These are phyloP conservation scores for Monopis laevigella DNA, from an alignment of 2,888 invertebrate species.

Conservation along the genomic window DNA sequence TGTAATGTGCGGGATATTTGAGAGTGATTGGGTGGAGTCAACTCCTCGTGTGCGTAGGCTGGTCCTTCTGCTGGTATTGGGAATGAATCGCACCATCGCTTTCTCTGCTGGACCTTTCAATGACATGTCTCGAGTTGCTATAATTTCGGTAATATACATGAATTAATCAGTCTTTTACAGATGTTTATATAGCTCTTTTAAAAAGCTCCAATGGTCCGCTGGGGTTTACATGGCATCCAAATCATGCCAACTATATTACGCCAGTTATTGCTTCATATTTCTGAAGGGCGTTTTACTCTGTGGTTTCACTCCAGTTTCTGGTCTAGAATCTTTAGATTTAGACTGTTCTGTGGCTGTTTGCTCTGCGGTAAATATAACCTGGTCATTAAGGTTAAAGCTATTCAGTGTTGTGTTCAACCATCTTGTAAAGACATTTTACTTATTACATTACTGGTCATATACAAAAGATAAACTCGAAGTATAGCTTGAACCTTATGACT, in stretches of 20 bases:
- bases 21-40: background rate
- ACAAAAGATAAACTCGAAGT: too few species aligned
- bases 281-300: background rate
- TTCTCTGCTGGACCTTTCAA: slow-evolving; percentile 43
- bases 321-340: background rate
- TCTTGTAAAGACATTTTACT: too few species aligned
- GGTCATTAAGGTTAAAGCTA: too few species aligned
- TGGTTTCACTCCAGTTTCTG: background rate
- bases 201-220: too few species aligned
- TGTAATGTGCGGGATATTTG: background rate
- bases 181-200: too few species aligned
- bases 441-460: too few species aligned
- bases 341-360: too few species aligned
- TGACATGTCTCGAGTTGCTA: slow-evolving; percentile 39
- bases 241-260: background rate
- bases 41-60: background rate
- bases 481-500: too few species aligned
- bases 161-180: too few species aligned
- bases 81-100: slow-evolving; percentile 19
- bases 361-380: too few species aligned
- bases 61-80: background rate
- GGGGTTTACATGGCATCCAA: too few species aligned
- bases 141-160: slow-evolving; percentile 32
- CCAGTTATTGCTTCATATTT: background rate
- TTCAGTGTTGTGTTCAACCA: too few species aligned